Evolutionary conservation across 2,797 vertebrate genomes (phyloP).

Genomic region (Takifugu rubripes): DNA sequence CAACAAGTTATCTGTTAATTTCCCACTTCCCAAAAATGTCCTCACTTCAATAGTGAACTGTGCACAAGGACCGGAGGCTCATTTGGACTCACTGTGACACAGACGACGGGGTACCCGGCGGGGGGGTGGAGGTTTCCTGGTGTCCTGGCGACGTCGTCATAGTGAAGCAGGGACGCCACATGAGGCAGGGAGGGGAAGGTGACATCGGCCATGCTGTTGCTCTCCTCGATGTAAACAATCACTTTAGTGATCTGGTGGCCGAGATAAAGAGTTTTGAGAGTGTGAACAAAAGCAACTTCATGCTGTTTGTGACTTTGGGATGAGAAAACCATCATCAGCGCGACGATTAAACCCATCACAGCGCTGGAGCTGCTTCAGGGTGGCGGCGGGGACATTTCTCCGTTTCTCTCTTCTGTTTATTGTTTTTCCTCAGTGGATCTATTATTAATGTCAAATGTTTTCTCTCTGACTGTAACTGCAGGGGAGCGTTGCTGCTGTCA

Average conservation of each 20-base stretch:
- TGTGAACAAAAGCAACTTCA: not conserved
- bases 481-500: constrained; percentile 45
- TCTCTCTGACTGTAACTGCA: constrained; percentile 25
- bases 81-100: constrained; percentile 83
- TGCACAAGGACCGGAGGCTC: not conserved
- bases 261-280: too few species aligned
- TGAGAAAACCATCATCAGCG: not conserved
- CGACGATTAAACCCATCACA: constrained; percentile 3
- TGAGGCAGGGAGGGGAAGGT: constrained; percentile 92
- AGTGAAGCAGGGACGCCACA: constrained; percentile 85
- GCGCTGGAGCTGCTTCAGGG: constrained; percentile 12
- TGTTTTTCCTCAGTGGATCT: constrained; percentile 27
- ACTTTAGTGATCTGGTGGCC: constrained; percentile 81
- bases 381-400: constrained; percentile 3
- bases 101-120: constrained; percentile 90
- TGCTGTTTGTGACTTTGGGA: constrained; percentile 4
- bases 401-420: constrained; percentile 10
- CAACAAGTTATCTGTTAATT: too few species aligned
- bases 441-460: constrained; percentile 52
- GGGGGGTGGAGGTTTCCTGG: constrained; percentile 72
- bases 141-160: constrained; percentile 78
- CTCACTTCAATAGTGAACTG: too few species aligned
- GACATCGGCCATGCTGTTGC: constrained; percentile 89
- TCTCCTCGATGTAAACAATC: constrained; percentile 94
- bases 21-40: too few species aligned